Conservation (phyloP, 2,113 vertebrate species). For the Nothoprocta perdicaria region DNA sequence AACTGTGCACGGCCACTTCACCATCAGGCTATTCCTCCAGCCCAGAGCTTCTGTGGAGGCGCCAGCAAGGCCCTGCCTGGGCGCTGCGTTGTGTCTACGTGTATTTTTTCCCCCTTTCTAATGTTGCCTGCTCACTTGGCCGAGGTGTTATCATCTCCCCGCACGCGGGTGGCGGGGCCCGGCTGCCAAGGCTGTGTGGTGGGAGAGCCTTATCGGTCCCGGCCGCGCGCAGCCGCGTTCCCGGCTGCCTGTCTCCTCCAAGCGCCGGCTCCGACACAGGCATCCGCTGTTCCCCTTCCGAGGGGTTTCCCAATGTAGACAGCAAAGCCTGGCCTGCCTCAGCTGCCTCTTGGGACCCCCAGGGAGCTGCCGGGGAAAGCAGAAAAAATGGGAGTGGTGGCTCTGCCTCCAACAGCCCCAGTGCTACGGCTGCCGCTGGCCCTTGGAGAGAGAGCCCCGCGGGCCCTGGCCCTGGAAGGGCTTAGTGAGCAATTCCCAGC, state of each 20-base stretch:
- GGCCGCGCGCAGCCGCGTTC: not conserved
- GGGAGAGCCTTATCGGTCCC: not conserved
- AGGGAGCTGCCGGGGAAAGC: not conserved
- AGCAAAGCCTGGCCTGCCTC: no score
- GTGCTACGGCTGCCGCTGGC: no score
- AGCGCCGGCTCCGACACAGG: not conserved
- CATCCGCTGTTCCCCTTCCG: not conserved
- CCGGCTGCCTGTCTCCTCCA: not conserved
- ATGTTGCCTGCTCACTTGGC: not conserved
- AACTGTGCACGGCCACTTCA: constrained; percentile 30
- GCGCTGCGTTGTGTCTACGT: not conserved
- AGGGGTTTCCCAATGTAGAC: not conserved
- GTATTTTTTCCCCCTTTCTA: not conserved
- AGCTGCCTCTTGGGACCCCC: no score
- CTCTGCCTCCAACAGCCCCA: not conserved
- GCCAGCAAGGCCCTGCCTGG: not conserved
- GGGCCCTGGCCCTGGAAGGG: not conserved
- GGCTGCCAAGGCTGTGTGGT: not conserved
- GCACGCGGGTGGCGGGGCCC: not conserved
- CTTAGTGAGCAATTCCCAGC: not conserved
- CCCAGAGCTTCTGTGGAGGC: not conserved
- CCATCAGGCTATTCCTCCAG: not conserved
- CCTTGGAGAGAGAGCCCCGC: not conserved
- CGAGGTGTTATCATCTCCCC: constrained; percentile 10
- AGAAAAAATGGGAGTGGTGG: not conserved